Evolutionary conservation across 2,113 vertebrate genomes (phyloP), one percentile per base, ranked within the genome.

Genomic region (Anarrhichthys ocellatus): DNA sequence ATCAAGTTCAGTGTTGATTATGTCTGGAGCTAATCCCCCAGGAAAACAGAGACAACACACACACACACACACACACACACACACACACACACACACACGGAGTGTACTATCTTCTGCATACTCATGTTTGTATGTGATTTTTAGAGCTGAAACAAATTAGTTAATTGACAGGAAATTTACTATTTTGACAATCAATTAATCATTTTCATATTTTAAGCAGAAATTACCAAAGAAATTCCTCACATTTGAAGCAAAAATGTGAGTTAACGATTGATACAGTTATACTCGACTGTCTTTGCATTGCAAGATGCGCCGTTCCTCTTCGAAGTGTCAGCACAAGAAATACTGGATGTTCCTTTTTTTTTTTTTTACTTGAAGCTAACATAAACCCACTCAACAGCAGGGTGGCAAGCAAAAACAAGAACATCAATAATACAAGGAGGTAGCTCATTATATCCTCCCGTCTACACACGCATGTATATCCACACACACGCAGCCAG

Each of bases 391-490:
- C n/a, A 88, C 87, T 90, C 81, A 91, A 95, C 96, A 95, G 65
- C 94, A 95, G 94, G 94, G 88, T 89, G 84, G 87, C 75, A 93
- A 88, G 87, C 61, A 61, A 86, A 61, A 86, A 91, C 91, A 88
- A 74, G 80, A 80, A 81, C 92, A 95, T 96, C 89, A 97, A 96
- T 96, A 96, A 96, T 95, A 93, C 82, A 96, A 79, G 67, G 67
- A 65, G 67, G 70, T 17, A 78, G 74, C 91, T 93, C 92, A 94
- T 96, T 94, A 88, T 86, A 83, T 69, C 78, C 70, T 82, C 83
- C 88, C 75, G 86, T 89, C 86, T 82, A 54, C 89, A 91, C 90
- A 85, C 50, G 74, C 88, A 82, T 38, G 82, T 77, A 65, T 77
- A 79, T 63, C 20, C n/a, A 64, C 81, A 67, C 86, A 88, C 86